Percentiles rank a stretch among this genome's conserved stretches.
Evolutionary conservation across 2,888 invertebrate genomes (phyloP).

Genomic region (Diarsia dahlii): DNA sequence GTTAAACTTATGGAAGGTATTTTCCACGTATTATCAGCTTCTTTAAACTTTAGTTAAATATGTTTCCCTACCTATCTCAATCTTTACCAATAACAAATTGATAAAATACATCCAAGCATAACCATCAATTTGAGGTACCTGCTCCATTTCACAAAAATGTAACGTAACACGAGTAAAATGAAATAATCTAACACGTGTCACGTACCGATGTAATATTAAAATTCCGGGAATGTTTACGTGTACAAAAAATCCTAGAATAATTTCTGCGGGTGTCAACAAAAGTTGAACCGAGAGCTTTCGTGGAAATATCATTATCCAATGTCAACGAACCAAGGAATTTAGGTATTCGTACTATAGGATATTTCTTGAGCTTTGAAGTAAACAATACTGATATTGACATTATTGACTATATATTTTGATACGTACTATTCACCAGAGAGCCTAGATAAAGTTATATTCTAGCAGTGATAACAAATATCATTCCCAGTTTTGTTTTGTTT

Average conservation of each 20-base stretch:
- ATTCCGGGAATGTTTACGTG: neutral
- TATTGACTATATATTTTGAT: neutral
- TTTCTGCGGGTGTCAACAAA: neutral
- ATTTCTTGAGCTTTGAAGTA: neutral
- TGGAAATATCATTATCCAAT: neutral
- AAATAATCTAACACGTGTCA: neutral
- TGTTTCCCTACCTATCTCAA: neutral
- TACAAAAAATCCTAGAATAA: neutral
- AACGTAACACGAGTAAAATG: neutral
- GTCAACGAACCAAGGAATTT: neutral
- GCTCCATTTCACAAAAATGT: too few relatives aligned
- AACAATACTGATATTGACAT: neutral
- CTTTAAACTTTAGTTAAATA: neutral
- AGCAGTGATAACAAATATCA: neutral
- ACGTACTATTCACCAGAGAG: neutral
- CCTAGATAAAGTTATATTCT: neutral
- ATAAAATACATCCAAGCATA: conserved; percentile 16
- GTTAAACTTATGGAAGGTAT: neutral
- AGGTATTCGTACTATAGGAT: neutral
- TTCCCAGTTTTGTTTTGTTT: too few relatives aligned
- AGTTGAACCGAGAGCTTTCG: neutral
- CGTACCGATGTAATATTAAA: neutral
- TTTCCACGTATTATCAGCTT: neutral
- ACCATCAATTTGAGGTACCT: neutral
- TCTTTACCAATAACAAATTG: neutral